phyloP scores from a whole-genome alignment of 2,888 invertebrate genomes.

The Epirrhoe alternata region DNA sequence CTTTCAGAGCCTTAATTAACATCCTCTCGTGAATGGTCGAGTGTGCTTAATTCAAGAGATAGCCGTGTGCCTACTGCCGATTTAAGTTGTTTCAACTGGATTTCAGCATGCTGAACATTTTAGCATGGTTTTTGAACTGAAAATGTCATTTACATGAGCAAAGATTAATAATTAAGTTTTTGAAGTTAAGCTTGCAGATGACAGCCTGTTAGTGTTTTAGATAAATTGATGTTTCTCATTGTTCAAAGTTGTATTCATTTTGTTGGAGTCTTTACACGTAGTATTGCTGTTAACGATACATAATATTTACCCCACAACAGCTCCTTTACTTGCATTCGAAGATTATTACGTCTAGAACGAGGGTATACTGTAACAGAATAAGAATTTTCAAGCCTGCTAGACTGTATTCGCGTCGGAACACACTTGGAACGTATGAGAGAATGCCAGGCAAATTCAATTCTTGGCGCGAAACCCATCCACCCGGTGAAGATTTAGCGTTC shows the following conservation, averaged over 20 bases:
- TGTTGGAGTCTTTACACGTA: background rate
- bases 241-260: too few species aligned
- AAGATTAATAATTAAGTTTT: too few species aligned
- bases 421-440: constrained; percentile 45
- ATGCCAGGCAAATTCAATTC: constrained; percentile 76
- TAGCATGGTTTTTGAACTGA: background rate
- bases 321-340: constrained; percentile 20
- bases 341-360: constrained; percentile 28
- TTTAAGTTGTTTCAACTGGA: constrained; percentile 19
- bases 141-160: too few species aligned
- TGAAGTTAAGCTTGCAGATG: background rate
- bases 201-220: too few species aligned
- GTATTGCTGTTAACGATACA: too few species aligned
- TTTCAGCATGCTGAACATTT: constrained; percentile 14
- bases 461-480: constrained; percentile 70
- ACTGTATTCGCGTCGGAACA: constrained; percentile 41
- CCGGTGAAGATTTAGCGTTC: constrained; percentile 78
- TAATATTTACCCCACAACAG: background rate
- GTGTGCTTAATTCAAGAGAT: constrained; percentile 67
- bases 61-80: constrained; percentile 49
- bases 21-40: constrained; percentile 73
- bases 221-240: too few species aligned
- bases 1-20: constrained; percentile 79
- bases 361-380: constrained; percentile 25
- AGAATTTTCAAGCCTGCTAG: constrained; percentile 41